phyloP scores from a whole-genome alignment of 2,888 invertebrate genomes.

The Papilio elwesi region DNA sequence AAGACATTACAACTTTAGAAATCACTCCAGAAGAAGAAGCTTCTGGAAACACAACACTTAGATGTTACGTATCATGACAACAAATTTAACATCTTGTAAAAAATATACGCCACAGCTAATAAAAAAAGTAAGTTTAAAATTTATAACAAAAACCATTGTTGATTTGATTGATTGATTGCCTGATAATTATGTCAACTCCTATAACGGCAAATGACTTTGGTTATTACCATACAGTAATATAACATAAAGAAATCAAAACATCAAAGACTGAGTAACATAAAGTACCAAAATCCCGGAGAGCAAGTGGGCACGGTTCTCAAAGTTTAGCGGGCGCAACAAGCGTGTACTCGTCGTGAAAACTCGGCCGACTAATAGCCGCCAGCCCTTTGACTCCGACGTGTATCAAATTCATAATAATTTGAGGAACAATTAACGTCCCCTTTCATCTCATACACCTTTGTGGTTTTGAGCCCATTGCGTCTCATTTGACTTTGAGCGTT shows the following conservation, averaged over 20 bases:
- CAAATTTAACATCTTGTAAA: too few relatives aligned
- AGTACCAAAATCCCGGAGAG: background rate
- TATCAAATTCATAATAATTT: constrained; percentile 80
- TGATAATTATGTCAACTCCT: background rate
- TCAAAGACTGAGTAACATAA: constrained; percentile 18
- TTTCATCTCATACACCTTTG: constrained; percentile 78
- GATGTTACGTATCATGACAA: too few relatives aligned
- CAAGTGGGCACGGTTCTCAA: constrained; percentile 18
- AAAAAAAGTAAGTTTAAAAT: too few relatives aligned
- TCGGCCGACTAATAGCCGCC: constrained; percentile 47
- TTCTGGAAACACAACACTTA: too few relatives aligned
- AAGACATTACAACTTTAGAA: too few relatives aligned
- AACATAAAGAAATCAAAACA: constrained; percentile 4
- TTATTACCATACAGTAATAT: background rate
- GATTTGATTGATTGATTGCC: too few relatives aligned
- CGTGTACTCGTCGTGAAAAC: constrained; percentile 29
- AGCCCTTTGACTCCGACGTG: constrained; percentile 67
- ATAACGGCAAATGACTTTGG: background rate
- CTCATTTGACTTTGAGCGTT: constrained; percentile 79
- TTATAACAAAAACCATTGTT: too few relatives aligned
- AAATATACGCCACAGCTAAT: too few relatives aligned
- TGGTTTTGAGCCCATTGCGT: constrained; percentile 70
- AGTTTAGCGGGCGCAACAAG: constrained; percentile 36
- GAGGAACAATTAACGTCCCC: constrained; percentile 77
- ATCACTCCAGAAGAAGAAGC: too few relatives aligned